A percentile compares a stretch with the other conserved stretches of the same genome.
These are phyloP conservation scores for Scelioninae gen. 1 DNA, from an alignment of 2,888 invertebrate species.

Conservation along the genomic window DNA sequence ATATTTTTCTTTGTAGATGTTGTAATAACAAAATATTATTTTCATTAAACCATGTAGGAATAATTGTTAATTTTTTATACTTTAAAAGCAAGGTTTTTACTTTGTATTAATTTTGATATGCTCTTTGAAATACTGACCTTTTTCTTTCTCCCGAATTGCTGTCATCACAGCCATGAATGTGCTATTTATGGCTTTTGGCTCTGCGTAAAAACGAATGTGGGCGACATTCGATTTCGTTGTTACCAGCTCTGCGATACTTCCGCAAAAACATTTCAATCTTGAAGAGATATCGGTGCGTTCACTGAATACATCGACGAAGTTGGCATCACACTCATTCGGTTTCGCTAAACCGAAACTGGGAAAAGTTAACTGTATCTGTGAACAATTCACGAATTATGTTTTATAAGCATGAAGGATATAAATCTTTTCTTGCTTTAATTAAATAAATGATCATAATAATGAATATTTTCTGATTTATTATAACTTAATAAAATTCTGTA, in stretches of 20 bases:
- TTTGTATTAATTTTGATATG: neutral
- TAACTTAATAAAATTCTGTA: too few species aligned
- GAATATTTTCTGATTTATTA: too few species aligned
- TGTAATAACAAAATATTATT: neutral
- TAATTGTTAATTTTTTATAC: neutral
- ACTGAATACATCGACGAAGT: conserved; percentile 90
- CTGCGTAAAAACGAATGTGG: conserved; percentile 90
- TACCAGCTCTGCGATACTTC: conserved; percentile 92
- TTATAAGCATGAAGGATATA: neutral
- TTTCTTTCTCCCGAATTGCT: conserved; percentile 87
- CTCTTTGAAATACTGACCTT: conserved; percentile 80
- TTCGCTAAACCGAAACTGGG: conserved; percentile 87
- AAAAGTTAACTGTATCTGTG: conserved; percentile 89
- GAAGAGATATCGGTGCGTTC: conserved; percentile 85
- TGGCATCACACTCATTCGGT: conserved; percentile 91
- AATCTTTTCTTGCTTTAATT: too few species aligned
- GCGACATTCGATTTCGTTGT: conserved; percentile 88
- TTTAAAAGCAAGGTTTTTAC: neutral
- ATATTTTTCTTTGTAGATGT: neutral
- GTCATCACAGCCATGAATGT: conserved; percentile 90
- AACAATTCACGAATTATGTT: conserved; percentile 33
- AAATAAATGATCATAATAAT: too few species aligned
- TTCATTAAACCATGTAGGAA: neutral
- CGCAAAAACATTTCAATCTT: conserved; percentile 90
- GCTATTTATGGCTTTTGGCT: conserved; percentile 87